phyloP scores from a whole-genome alignment of 2,797 vertebrate species.

The Neomorphus geoffroyi region DNA sequence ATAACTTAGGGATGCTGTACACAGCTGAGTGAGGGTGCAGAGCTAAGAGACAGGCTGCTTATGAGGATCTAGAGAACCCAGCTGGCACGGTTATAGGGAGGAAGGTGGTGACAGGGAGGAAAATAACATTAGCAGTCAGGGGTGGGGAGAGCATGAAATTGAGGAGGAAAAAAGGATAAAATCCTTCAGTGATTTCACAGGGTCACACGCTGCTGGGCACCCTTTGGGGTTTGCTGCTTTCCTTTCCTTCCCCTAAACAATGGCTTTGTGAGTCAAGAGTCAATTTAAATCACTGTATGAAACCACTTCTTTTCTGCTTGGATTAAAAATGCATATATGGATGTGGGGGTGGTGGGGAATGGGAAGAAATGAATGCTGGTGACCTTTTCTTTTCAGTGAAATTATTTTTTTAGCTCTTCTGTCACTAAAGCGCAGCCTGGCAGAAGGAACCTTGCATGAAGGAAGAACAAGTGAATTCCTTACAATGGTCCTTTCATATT shows the following conservation, averaged over 20 bases:
- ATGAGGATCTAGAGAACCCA: rapidly evolving
- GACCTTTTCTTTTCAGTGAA: neutral
- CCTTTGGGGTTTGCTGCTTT: neutral
- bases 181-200: neutral
- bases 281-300: neutral
- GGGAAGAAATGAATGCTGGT: neutral
- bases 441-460: neutral
- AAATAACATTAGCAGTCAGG: neutral
- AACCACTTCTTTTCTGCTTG: neutral
- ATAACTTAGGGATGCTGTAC: neutral
- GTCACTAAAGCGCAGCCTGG: neutral
- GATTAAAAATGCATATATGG: neutral
- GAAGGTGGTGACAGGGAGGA: neutral
- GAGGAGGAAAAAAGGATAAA: neutral
- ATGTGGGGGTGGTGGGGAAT: neutral
- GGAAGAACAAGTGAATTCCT: neutral
- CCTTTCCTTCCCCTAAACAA: neutral
- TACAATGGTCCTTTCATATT: neutral
- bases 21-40: neutral
- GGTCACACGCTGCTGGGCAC: rapidly evolving
- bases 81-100: neutral
- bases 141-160: neutral
- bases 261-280: neutral
- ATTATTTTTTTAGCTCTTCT: neutral
- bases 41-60: neutral